phyloP scores from a whole-genome alignment of 2,888 invertebrate genomes.

The Parnassius mnemosyne region DNA sequence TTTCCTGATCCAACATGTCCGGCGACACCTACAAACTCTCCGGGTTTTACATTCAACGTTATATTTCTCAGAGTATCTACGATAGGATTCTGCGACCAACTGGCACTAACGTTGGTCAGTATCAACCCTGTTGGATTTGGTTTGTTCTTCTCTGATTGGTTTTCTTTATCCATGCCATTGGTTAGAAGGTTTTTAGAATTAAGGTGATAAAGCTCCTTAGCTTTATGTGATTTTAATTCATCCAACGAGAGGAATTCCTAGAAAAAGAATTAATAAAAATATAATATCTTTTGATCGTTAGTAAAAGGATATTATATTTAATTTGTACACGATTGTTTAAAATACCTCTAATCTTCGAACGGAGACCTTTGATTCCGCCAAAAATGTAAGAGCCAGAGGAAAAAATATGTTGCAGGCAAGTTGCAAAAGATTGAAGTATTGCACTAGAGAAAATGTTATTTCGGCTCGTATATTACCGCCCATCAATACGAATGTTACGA shows the following conservation, averaged over 20 bases:
- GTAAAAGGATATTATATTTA: too few relatives aligned
- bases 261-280: slow-evolving; percentile 25
- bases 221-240: slow-evolving; percentile 53
- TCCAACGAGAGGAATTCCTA: slow-evolving; percentile 71
- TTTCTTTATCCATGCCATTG: slow-evolving; percentile 52
- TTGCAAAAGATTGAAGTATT: slow-evolving; percentile 88
- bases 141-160: slow-evolving; percentile 42
- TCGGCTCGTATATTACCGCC: slow-evolving; percentile 82
- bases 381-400: slow-evolving; percentile 80
- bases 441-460: slow-evolving; percentile 88
- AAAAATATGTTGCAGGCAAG: slow-evolving; percentile 83
- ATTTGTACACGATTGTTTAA: too few relatives aligned
- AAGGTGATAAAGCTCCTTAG: slow-evolving; percentile 37
- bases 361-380: slow-evolving; percentile 84
- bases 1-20: slow-evolving; percentile 90
- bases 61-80: slow-evolving; percentile 79
- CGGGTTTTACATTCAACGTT: slow-evolving; percentile 71
- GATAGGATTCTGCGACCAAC: slow-evolving; percentile 68
- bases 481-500: slow-evolving; percentile 86
- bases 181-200: slow-evolving; percentile 33
- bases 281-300: too few relatives aligned
- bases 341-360: slow-evolving; percentile 82
- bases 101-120: slow-evolving; percentile 63
- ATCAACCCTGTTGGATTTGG: slow-evolving; percentile 51
- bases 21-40: slow-evolving; percentile 84